Percentiles rank a stretch among this genome's conserved stretches.
Evolutionary conservation across 2,888 invertebrate genomes (phyloP).

Genomic region (Lithophane socia): DNA sequence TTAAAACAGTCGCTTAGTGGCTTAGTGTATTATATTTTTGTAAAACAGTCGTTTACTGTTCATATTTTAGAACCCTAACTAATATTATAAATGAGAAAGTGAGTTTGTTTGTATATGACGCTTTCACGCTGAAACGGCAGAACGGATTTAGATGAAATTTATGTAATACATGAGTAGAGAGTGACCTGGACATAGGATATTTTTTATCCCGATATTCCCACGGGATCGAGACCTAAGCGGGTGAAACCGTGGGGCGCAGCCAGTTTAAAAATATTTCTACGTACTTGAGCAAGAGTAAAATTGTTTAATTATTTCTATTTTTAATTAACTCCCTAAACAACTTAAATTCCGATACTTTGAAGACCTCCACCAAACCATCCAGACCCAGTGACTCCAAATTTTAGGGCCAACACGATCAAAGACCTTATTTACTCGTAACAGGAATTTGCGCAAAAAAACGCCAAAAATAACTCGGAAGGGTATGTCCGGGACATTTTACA

Average conservation of each 20-base stretch:
- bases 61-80: not conserved
- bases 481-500: conserved; percentile 73
- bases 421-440: conserved; percentile 31
- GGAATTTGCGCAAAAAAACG: conserved; percentile 55
- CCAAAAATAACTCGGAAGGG: conserved; percentile 63
- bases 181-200: too few relatives aligned
- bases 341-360: conserved; percentile 28
- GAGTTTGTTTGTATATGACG: too few relatives aligned
- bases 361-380: conserved; percentile 20
- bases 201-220: too few relatives aligned
- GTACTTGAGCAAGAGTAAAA: conserved; percentile 1
- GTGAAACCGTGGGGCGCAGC: too few relatives aligned
- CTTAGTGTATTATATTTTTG: too few relatives aligned
- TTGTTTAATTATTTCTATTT: not conserved
- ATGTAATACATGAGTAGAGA: too few relatives aligned
- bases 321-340: not conserved
- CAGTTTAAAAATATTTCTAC: not conserved
- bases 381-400: conserved; percentile 45
- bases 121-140: too few relatives aligned
- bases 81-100: too few relatives aligned
- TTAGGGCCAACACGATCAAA: conserved; percentile 44
- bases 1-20: not conserved
- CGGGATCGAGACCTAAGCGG: too few relatives aligned
- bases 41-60: too few relatives aligned
- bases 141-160: too few relatives aligned